These are phyloP conservation scores for Sceloporus tristichus DNA, from an alignment of 2,113 vertebrate species.

Conservation along the genomic window DNA sequence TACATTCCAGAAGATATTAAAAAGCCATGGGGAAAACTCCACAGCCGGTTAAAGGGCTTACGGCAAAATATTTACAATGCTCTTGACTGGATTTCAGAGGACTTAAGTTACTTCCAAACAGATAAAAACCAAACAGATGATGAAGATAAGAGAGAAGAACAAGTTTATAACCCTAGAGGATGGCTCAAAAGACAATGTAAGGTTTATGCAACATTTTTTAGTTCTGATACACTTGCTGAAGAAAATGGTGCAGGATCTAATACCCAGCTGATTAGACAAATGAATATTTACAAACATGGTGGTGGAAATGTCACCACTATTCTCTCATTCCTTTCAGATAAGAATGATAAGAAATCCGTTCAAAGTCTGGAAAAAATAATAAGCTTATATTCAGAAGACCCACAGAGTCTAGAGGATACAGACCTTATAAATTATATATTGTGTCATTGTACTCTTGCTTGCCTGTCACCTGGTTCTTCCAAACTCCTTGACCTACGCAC, in stretches of 20 bases:
- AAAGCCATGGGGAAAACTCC: slow-evolving; percentile 76
- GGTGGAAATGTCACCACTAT: slow-evolving; percentile 83
- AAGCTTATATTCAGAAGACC: slow-evolving; percentile 73
- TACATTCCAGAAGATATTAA: slow-evolving; percentile 78
- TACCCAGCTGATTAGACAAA: slow-evolving; percentile 69
- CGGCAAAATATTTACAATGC: slow-evolving; percentile 76
- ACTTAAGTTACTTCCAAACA: slow-evolving; percentile 86
- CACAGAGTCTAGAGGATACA: slow-evolving; percentile 61
- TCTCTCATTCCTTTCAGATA: slow-evolving; percentile 76
- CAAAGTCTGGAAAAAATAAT: slow-evolving; percentile 75
- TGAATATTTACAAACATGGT: slow-evolving; percentile 79
- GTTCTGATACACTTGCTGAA: accelerated
- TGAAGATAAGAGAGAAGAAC: slow-evolving; percentile 75
- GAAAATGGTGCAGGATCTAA: neutral
- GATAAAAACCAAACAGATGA: slow-evolving; percentile 65
- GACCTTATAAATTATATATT: slow-evolving; percentile 81
- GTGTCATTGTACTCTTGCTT: slow-evolving; percentile 79
- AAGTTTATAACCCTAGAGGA: slow-evolving; percentile 73
- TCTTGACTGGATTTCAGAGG: slow-evolving; percentile 85
- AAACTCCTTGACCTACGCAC: slow-evolving; percentile 62
- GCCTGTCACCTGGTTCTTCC: slow-evolving; percentile 68
- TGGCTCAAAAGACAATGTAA: slow-evolving; percentile 78
- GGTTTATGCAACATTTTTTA: slow-evolving; percentile 79
- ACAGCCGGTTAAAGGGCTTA: slow-evolving; percentile 76
- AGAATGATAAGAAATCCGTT: slow-evolving; percentile 58